Base-by-base conservation (phyloP, 2,797 vertebrate genomes). In the Rhynchotus rufescens region DNA sequence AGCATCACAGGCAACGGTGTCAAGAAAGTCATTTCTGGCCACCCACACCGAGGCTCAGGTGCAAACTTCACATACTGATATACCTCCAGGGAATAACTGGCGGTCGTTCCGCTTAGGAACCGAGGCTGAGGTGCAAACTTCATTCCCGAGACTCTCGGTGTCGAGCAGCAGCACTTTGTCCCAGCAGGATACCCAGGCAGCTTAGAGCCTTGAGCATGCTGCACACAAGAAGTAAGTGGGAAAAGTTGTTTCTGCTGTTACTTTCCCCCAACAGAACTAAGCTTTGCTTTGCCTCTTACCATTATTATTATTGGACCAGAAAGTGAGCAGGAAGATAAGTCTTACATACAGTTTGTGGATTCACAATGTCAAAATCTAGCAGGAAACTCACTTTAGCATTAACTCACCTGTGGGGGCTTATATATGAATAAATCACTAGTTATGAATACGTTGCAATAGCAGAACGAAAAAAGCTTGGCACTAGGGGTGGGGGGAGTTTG, bases 21-120 rank as follows among this genome's bases (percentile, higher is more conserved):
- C 56, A 19, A 40, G 79, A n/a, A 59, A 42, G 23, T 28, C 62
- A 47, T 15, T 47, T 56, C 30, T 0, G 1, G 45, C 32, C 28
- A 9, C 0, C 0, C 2, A 1, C 19, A 42, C 21, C 0, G 4
- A 54, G 52, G 64, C 57, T 1, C 2, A 56, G 34, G 71, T 23
- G 25, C 54, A 62, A 66, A 22, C 36, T 40, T 76, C 28, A 12
- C 44, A 10, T 11, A 2, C 3, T 44, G 81, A 52, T 21, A 10
- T n/a, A 25, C 30, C 44, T 28, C 28, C 12, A 19, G 73, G 61
- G 19, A 78, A 6, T 10, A 51, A 54, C 52, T 13, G 52, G 77
- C 51, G 52, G 30, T 26, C 2, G 10, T 34, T 26, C 6, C 0
- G 2, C 57, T 15, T 17, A 25, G 28, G 25, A 10, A 19, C 62